Conservation (phyloP, 2,113 vertebrate genomes). For the Pterophyllum scalare region DNA sequence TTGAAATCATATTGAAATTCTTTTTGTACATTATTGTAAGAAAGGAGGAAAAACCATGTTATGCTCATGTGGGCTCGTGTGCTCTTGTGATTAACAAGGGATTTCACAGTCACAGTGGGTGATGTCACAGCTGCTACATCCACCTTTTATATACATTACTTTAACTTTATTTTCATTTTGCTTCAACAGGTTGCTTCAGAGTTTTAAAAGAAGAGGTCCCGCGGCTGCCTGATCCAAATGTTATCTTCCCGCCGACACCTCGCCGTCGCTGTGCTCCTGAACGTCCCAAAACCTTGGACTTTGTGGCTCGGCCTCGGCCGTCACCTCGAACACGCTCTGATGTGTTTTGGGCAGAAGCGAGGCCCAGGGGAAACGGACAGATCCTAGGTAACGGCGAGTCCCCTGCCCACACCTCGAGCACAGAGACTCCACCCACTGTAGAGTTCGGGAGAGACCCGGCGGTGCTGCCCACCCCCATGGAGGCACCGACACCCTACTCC, state of each 20-base stretch:
- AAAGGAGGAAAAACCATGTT: too few relatives aligned
- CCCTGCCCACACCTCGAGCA: constrained; percentile 92
- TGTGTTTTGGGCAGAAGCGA: constrained; percentile 86
- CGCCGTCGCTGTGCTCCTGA: constrained; percentile 91
- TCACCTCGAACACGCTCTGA: constrained; percentile 88
- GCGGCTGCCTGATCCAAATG: constrained; percentile 91
- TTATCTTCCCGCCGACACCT: constrained; percentile 93
- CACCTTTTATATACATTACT: background rate
- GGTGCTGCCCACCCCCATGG: constrained; percentile 83
- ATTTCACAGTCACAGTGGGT: background rate
- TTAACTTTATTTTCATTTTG: background rate
- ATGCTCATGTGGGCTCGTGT: too few relatives aligned
- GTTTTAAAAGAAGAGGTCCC: constrained; percentile 88
- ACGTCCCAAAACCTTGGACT: constrained; percentile 95
- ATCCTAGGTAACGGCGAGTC: constrained; percentile 83
- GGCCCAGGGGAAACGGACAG: constrained; percentile 64
- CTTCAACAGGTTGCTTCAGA: constrained; percentile 60
- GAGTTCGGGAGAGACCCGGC: constrained; percentile 90
- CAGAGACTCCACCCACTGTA: constrained; percentile 92
- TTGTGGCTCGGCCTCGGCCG: constrained; percentile 92
- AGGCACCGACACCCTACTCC: constrained; percentile 85
- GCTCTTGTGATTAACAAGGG: background rate
- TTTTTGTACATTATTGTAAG: too few relatives aligned
- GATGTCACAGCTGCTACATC: background rate
- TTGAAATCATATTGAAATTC: too few relatives aligned